phyloP scores from a whole-genome alignment of 35 echinoderm and acorn worm genomes.

The Eucidaris tribuloides region DNA sequence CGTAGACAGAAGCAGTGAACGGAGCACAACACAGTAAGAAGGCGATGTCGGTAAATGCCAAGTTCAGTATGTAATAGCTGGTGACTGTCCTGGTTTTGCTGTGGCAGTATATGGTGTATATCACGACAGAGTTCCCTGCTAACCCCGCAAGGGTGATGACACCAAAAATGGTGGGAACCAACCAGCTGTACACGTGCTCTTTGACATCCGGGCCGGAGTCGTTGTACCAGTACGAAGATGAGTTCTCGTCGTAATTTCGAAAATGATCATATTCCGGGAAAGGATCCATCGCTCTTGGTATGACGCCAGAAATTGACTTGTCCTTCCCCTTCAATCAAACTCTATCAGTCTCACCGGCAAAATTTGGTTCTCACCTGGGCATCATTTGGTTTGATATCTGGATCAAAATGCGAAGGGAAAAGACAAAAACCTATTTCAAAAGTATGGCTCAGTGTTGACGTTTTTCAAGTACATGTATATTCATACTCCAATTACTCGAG shows the following conservation, averaged over 20 bases:
- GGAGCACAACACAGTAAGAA: constrained; percentile 65
- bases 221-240: neutral
- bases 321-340: no score
- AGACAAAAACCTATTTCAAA: no score
- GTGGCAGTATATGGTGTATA: constrained; percentile 59
- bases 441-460: no score
- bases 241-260: constrained; percentile 23
- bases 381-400: no score
- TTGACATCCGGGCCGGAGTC: no score
- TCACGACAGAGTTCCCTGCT: constrained; percentile 56
- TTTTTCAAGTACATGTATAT: no score
- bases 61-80: constrained; percentile 73
- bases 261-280: neutral
- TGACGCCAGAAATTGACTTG: no score
- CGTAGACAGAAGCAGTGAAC: constrained; percentile 53
- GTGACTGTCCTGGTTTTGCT: constrained; percentile 70
- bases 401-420: no score
- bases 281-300: no score
- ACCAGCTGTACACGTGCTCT: constrained; percentile 22
- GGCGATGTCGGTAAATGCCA: constrained; percentile 72
- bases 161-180: constrained; percentile 54
- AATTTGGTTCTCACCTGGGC: no score
- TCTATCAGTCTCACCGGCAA: no score
- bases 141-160: constrained; percentile 50
- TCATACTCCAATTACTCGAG: no score